Percentiles rank a stretch among this genome's conserved stretches.
Evolutionary conservation across 2,888 invertebrate genomes (phyloP).

Genomic region (Lydus trimaculatus): DNA sequence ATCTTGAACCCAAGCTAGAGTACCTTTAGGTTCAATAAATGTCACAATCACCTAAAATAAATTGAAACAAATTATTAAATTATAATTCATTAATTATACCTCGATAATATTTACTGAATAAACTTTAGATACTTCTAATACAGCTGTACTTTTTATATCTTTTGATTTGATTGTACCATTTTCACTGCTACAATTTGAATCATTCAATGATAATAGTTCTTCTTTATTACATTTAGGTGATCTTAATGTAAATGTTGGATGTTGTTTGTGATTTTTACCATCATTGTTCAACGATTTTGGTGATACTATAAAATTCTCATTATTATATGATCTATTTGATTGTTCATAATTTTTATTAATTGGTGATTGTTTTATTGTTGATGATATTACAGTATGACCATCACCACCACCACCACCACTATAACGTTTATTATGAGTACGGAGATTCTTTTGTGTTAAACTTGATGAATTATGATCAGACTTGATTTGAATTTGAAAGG

Average conservation of each 20-base stretch:
- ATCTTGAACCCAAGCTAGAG: constrained; percentile 18
- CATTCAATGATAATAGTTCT: neutral
- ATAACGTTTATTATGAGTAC: neutral
- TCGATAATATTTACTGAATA: constrained; percentile 6
- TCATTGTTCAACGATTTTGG: neutral
- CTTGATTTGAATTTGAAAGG: neutral
- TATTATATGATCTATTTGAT: neutral
- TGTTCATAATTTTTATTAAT: neutral
- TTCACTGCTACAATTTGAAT: neutral
- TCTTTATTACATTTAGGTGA: constrained; percentile 2
- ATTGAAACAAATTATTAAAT: neutral
- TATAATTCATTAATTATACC: constrained; percentile 1
- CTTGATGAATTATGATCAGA: neutral
- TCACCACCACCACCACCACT: neutral
- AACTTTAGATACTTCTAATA: neutral
- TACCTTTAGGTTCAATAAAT: constrained; percentile 17
- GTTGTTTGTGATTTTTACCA: neutral
- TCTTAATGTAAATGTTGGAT: neutral
- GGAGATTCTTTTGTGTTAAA: neutral
- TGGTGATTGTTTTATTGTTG: neutral
- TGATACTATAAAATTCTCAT: neutral
- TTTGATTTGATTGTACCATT: neutral
- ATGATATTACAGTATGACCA: neutral
- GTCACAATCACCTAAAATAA: constrained; percentile 17
- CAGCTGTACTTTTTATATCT: neutral